Conservation (phyloP, 2,797 vertebrate genomes). For the Neomorphus geoffroyi region DNA sequence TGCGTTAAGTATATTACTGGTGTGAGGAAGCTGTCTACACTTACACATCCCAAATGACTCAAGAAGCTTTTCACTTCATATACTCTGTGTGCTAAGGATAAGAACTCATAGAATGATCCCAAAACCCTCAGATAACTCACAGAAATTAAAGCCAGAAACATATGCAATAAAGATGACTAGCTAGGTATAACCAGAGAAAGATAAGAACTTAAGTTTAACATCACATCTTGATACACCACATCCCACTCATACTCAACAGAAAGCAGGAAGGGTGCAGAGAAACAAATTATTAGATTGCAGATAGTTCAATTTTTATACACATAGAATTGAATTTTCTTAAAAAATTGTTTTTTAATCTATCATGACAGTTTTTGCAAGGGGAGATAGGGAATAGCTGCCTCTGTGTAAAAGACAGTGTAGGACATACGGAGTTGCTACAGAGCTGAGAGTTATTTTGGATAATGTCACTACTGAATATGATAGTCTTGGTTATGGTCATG, state of each 20-base stretch:
- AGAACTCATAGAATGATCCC: not conserved
- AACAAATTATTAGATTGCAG: not conserved
- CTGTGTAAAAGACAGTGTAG: not conserved
- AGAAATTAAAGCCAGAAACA: not conserved
- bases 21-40: not conserved
- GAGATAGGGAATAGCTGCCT: not conserved
- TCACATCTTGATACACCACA: not conserved
- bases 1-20: not conserved
- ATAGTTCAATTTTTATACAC: not conserved
- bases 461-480: not conserved
- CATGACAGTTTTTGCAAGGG: not conserved
- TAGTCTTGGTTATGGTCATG: not conserved
- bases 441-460: not conserved
- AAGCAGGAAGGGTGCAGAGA: not conserved
- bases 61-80: not conserved
- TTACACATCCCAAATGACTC: not conserved
- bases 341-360: not conserved
- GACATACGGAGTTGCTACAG: not conserved
- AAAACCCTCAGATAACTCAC: not conserved
- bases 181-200: not conserved
- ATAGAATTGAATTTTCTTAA: not conserved
- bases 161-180: not conserved
- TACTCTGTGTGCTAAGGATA: not conserved
- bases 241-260: not conserved
- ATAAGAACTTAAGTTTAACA: not conserved